Evolutionary conservation across 2,113 vertebrate species (phyloP).

Genomic region (Periophthalmus modestus): DNA sequence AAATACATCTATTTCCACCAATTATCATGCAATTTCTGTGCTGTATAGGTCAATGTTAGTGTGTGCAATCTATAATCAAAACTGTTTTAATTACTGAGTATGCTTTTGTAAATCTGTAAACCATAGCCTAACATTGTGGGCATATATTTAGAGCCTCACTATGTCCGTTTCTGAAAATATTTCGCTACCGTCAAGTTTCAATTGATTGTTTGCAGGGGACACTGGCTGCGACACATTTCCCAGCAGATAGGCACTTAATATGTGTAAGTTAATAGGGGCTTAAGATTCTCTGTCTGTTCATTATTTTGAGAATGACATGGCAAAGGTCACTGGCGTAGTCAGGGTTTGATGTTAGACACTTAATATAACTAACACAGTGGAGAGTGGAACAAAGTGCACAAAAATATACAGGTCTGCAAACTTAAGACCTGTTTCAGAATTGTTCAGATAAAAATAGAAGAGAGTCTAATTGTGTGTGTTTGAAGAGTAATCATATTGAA

Average conservation of each 20-base stretch:
- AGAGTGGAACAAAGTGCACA: background rate
- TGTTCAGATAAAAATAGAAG: background rate
- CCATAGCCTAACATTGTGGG: background rate
- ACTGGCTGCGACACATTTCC: background rate
- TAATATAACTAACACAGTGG: background rate
- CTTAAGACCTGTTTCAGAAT: background rate
- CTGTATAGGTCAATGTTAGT: no score
- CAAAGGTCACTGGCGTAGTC: constrained; percentile 12
- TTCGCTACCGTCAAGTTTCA: constrained; percentile 1
- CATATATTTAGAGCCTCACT: background rate
- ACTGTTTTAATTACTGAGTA: no score
- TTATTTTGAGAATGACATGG: constrained; percentile 12
- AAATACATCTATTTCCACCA: no score
- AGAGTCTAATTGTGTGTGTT: background rate
- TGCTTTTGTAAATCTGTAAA: no score
- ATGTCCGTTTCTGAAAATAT: background rate
- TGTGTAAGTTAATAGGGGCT: constrained; percentile 9
- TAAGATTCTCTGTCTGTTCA: constrained; percentile 13
- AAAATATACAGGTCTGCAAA: constrained; percentile 6
- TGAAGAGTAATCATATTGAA: background rate
- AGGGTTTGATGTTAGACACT: constrained; percentile 1
- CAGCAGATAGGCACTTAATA: background rate
- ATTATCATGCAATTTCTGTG: no score
- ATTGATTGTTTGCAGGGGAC: background rate
- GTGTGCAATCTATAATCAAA: no score